Evolutionary conservation across 2,113 vertebrate genomes (phyloP).

Genomic region (pig (Sus scrofa)): DNA sequence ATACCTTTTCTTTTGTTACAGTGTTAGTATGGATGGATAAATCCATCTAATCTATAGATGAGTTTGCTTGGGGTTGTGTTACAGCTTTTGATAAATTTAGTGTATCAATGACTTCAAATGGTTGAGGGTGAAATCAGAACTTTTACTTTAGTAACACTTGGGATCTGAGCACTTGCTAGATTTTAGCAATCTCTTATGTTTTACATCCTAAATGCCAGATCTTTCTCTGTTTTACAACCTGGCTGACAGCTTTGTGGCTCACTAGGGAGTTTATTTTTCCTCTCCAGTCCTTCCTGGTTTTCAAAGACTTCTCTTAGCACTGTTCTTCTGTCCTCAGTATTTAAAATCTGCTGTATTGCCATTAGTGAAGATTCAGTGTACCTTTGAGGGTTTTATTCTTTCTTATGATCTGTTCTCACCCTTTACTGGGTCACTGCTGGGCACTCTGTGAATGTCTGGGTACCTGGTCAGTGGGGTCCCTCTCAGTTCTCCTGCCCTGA

Average conservation of each 20-base stretch:
- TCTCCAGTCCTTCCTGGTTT: not conserved
- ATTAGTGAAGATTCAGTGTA: not conserved
- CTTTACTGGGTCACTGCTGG: not conserved
- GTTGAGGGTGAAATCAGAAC: not conserved
- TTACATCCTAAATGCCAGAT: slow-evolving; percentile 32
- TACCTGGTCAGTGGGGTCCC: not conserved
- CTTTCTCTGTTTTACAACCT: slow-evolving; percentile 1
- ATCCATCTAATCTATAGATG: not conserved
- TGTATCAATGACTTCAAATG: not conserved
- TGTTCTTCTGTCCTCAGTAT: not conserved
- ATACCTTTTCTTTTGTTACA: not conserved
- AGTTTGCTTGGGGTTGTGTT: not conserved
- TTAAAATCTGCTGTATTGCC: not conserved
- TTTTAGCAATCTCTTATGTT: slow-evolving; percentile 23
- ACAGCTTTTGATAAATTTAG: not conserved
- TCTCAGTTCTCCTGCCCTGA: not conserved
- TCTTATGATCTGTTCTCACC: not conserved
- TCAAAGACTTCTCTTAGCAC: slow-evolving; percentile 1
- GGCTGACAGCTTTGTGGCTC: not conserved
- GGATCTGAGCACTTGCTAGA: not conserved
- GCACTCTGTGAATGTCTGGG: not conserved
- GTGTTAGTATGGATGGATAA: not conserved
- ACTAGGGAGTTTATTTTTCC: slow-evolving; percentile 6
- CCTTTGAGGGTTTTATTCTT: not conserved
- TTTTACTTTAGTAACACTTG: slow-evolving; percentile 44